A percentile compares a stretch with the other conserved stretches of the same genome.
These are phyloP conservation scores for Illadopsis cleaveri DNA, from an alignment of 2,113 vertebrate genomes.

Conservation along the genomic window DNA sequence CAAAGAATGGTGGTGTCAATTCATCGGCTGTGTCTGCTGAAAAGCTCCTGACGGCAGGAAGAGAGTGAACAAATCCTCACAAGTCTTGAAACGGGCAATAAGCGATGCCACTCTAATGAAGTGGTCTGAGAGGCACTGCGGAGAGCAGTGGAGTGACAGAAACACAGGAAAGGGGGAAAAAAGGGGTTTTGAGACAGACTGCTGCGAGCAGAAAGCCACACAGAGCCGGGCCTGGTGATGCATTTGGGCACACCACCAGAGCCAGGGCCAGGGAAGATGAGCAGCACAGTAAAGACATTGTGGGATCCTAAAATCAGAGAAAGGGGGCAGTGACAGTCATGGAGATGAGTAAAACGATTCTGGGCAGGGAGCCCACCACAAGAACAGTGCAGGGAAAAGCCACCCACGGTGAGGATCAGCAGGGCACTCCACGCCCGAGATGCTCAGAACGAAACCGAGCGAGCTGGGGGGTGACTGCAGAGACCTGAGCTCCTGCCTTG, in stretches of 20 bases:
- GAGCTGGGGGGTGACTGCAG: not conserved
- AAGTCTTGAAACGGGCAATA: not conserved
- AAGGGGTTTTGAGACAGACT: not conserved
- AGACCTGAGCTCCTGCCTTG: not conserved
- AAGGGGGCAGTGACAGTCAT: conserved; percentile 26
- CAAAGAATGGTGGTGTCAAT: not conserved
- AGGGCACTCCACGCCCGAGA: not conserved
- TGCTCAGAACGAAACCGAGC: not conserved
- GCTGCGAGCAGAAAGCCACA: not conserved
- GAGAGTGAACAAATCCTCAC: not conserved
- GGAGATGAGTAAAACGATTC: conserved; percentile 25
- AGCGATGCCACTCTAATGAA: not conserved
- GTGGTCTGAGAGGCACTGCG: not conserved
- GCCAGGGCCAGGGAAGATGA: conserved; percentile 28
- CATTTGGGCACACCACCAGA: not conserved
- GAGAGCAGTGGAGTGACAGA: not conserved
- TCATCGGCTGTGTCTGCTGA: not conserved
- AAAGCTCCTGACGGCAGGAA: not conserved
- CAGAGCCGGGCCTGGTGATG: not conserved
- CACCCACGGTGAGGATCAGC: not conserved
- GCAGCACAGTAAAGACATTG: conserved; percentile 56
- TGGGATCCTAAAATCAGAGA: conserved; percentile 36
- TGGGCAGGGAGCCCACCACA: not conserved
- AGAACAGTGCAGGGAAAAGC: not conserved
- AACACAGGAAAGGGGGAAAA: not conserved